A percentile compares a stretch with the other conserved stretches of the same genome.
These are phyloP conservation scores for Crocodylus rhombifer DNA, from an alignment of 2,797 vertebrate species.

Conservation along the genomic window DNA sequence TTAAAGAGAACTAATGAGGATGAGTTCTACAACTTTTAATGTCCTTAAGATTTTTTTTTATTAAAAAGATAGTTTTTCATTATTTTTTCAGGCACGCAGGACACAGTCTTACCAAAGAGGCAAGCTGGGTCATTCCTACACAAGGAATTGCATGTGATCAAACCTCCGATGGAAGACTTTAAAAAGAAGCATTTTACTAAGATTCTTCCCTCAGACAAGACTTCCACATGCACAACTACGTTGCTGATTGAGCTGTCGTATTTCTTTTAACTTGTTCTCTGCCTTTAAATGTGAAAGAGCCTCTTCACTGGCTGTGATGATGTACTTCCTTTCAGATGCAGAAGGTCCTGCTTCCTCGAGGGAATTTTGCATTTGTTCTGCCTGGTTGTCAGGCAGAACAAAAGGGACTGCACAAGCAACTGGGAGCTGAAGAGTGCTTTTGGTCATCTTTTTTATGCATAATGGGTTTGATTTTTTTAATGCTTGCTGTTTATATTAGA, in stretches of 20 bases:
- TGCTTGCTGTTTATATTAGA: too few species aligned
- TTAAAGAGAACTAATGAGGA: conserved; percentile 81
- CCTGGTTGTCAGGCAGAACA: too few species aligned
- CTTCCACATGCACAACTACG: too few species aligned
- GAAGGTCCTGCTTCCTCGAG: neutral
- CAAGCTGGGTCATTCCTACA: neutral
- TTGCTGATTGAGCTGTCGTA: neutral
- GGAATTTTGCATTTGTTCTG: neutral
- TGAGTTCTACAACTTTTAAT: conserved; percentile 71
- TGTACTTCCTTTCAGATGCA: accelerated
- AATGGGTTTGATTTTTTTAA: neutral
- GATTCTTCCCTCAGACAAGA: neutral
- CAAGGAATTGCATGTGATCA: neutral
- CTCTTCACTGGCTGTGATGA: accelerated
- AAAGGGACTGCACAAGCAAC: too few species aligned
- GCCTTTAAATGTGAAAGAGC: neutral
- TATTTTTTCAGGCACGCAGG: neutral
- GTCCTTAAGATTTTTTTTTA: conserved; percentile 51
- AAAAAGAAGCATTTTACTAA: neutral
- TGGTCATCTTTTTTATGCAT: neutral
- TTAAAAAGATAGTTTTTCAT: neutral
- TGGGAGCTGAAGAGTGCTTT: neutral
- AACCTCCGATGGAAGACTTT: neutral
- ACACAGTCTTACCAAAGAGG: neutral
- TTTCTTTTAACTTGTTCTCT: neutral